Conservation (phyloP, 1,140 invertebrate species). For the Drosophila orosa region DNA sequence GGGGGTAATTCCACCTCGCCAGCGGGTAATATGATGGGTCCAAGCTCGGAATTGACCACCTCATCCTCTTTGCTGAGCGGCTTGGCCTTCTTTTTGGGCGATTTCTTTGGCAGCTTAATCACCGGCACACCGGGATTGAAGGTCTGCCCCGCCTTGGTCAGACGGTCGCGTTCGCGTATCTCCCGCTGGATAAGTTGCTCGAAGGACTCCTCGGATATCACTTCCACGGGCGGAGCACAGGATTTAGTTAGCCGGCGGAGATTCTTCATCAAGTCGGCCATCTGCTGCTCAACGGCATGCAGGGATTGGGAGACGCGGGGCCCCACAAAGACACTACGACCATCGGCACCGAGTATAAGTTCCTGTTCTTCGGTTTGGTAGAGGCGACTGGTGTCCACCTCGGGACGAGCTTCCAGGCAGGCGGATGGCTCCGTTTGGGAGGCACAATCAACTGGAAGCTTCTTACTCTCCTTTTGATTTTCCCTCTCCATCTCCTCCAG, state of each 20-base stretch:
- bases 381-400: constrained; percentile 31
- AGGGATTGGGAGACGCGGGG: constrained; percentile 44
- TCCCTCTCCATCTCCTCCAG: no score
- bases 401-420: constrained; percentile 15
- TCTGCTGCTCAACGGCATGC: constrained; percentile 37
- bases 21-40: constrained; percentile 44
- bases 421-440: constrained; percentile 35
- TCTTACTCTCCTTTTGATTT: background rate
- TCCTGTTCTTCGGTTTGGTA: constrained; percentile 32
- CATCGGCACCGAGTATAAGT: constrained; percentile 27
- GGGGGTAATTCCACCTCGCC: constrained; percentile 26
- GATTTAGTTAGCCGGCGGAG: constrained; percentile 36
- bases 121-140: constrained; percentile 3
- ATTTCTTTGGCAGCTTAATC: background rate
- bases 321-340: constrained; percentile 46
- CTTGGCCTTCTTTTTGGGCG: background rate
- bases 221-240: constrained; percentile 59
- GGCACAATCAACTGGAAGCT: background rate
- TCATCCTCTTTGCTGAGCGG: background rate
- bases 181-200: constrained; percentile 44
- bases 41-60: constrained; percentile 25
- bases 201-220: constrained; percentile 31
- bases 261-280: constrained; percentile 33
- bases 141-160: constrained; percentile 20
- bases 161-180: constrained; percentile 42